Evolutionary conservation across 2,797 vertebrate genomes (phyloP).

Genomic region (Ataeniobius toweri): DNA sequence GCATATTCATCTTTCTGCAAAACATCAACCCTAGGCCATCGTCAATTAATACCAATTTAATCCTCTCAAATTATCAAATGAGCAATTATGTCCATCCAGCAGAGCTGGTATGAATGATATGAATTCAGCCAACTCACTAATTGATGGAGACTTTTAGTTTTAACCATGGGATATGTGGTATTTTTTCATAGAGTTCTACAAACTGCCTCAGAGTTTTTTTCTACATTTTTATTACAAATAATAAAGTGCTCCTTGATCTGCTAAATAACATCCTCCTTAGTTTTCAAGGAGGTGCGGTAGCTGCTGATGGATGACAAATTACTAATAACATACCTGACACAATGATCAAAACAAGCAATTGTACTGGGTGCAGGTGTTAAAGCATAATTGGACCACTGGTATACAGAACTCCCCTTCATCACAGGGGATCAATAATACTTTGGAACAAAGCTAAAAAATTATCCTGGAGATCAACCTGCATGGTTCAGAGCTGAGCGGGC

Average conservation of each 20-base stretch:
- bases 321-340: slow-evolving; percentile 58
- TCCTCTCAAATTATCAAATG: slow-evolving; percentile 56
- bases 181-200: background rate
- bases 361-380: slow-evolving; percentile 53
- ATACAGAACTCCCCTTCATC: slow-evolving; percentile 67
- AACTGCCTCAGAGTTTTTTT: background rate
- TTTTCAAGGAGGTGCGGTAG: slow-evolving; percentile 15
- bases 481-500: slow-evolving; percentile 52
- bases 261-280: background rate
- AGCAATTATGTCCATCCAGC: slow-evolving; percentile 63
- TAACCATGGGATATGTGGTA: slow-evolving; percentile 25
- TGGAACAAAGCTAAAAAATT: slow-evolving; percentile 65
- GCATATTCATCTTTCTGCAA: slow-evolving; percentile 31
- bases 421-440: slow-evolving; percentile 72
- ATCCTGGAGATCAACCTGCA: slow-evolving; percentile 68
- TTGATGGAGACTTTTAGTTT: slow-evolving; percentile 45
- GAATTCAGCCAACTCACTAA: slow-evolving; percentile 52
- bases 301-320: slow-evolving; percentile 50
- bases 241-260: background rate
- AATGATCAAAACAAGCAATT: slow-evolving; percentile 68
- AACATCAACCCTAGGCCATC: slow-evolving; percentile 62
- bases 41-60: slow-evolving; percentile 61
- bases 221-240: background rate
- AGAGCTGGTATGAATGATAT: slow-evolving; percentile 38
- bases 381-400: slow-evolving; percentile 63